Evolutionary conservation across 2,113 vertebrate species (phyloP), one percentile per base, ranked within the genome.

Genomic region (Corydoras sp.): DNA sequence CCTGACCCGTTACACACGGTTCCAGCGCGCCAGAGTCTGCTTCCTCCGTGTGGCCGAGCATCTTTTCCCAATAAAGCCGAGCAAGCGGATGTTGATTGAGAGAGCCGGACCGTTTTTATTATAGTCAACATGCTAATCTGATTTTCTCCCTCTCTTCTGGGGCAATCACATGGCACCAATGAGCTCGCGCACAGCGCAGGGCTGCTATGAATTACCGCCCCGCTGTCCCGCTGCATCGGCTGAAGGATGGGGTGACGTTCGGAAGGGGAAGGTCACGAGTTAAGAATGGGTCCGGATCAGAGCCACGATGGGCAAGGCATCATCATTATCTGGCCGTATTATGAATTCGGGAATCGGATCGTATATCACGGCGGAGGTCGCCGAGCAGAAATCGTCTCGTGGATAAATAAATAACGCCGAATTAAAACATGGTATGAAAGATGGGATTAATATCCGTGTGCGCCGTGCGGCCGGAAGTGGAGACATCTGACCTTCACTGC

Each of bases 31-130:
- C 31, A 54, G 60, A 43, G 58, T 32, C 32, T 1, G 18, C 18
- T 54, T 77, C 62, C 59, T 76, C 32, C 50, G 14, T 62, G 50
- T 65, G 48, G 68, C 71, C 72, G 71, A 69, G 77, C 79, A 81
- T 81, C 77, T 83, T 83, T 77, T 81, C 74, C 68, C 70, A 83
- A 79, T 83, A 72, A 81, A 74, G 18, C 54, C 61, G 67, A 70
- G 55, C 69, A 72, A 73, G 74, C 71, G 79, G 79, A 76, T 78
- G 77, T 81, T 79, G 76, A 80, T 60, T 69, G 65, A 77, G 77
- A 80, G 69, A 75, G 61, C 49, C 9, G 50, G 76, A 72, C 69
- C 71, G 74, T 77, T 82, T 79, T 82, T 75, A 75, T 80, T 79
- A 73, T 61, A 73, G 67, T 66, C 73, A 81, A 68, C 81, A 80